Conservation (phyloP, 2,888 invertebrate species). For the Listrodromus nycthemerus region DNA sequence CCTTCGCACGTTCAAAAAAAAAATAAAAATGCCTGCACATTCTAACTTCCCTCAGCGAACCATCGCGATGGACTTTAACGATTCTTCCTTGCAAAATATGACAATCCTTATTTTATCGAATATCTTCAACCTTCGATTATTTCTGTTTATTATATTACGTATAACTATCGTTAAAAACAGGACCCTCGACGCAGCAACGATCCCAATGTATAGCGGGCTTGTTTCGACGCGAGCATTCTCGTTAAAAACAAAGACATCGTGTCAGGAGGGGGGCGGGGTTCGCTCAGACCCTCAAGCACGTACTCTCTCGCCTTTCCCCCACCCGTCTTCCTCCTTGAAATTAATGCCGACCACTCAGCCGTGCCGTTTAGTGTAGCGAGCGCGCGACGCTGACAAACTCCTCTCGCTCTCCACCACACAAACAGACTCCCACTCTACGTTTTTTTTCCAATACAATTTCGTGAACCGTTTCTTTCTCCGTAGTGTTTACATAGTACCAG, state of each 20-base stretch:
- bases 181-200: not conserved
- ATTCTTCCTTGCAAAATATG: not conserved
- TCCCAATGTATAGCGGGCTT: conserved; percentile 33
- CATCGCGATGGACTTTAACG: not conserved
- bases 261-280: conserved; percentile 49
- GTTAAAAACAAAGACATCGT: conserved; percentile 69
- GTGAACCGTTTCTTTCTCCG: not conserved
- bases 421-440: not conserved
- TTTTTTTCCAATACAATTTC: conserved; percentile 25
- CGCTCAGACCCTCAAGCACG: conserved; percentile 75
- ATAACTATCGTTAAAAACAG: conserved; percentile 14
- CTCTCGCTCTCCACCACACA: not conserved
- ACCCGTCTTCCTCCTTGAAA: conserved; percentile 64
- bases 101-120: not conserved
- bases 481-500: not conserved
- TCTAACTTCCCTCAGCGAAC: not conserved
- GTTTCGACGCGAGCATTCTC: conserved; percentile 69
- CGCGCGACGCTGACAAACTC: conserved; percentile 47
- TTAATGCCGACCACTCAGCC: conserved; percentile 74
- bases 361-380: conserved; percentile 71
- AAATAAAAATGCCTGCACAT: conserved; percentile 25
- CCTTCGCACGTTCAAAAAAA: conserved; percentile 53
- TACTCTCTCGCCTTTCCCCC: conserved; percentile 58
- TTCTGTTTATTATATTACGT: not conserved
- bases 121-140: not conserved